Base-by-base conservation (phyloP, 2,888 invertebrate species). In the Ephialtes manifestator region DNA sequence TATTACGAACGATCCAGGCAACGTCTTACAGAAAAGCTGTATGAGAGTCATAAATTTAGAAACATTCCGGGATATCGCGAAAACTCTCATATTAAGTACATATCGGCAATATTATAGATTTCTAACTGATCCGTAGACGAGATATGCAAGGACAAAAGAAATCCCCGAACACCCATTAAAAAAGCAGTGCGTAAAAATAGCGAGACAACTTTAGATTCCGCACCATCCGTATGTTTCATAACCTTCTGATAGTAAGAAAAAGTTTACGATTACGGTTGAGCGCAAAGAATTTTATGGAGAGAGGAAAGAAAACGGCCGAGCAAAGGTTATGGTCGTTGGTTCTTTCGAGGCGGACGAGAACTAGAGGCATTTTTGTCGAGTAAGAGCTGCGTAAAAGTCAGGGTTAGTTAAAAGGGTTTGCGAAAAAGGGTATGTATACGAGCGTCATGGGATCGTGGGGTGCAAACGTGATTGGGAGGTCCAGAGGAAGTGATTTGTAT, bases 1-100 rank as follows among this genome's bases (percentile, higher is more conserved):
- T 31, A 51, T 63, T 60, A 15, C 31, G 43, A 35, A 58, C 63
- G 72, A 72, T 70, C 46, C 39, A 39, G 35, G 35, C 51, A 28
- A 46, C 35, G 55, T 7, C 24, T 63, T 70, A 13, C 24, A 43
- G 84, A 35, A 51, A 72, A 77, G 0, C 31, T 20, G 39, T 39
- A 65, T 39, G 39, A 28, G 39, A 68, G 60, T 51, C 18, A 53
- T 84, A 81, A 84, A 84, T 84, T 81, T 20, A 53, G 18, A 43
- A 28, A 80, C 71, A 58, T 78, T 76, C 75, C 75, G 51, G 65
- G 58, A 71, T 11, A 51, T 83, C 43, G 10, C 35, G 63, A 8
- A 3, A 18, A 63, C 39, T 10, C 5, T 0, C 18, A 10, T 11
- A 13, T 43, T 13, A 0, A 43, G 65, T 39, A 18, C 20, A 2